Percentiles rank a stretch among this genome's conserved stretches.
These are phyloP conservation scores for Labeo rohita DNA, from an alignment of 2,113 vertebrate species.

Conservation along the genomic window DNA sequence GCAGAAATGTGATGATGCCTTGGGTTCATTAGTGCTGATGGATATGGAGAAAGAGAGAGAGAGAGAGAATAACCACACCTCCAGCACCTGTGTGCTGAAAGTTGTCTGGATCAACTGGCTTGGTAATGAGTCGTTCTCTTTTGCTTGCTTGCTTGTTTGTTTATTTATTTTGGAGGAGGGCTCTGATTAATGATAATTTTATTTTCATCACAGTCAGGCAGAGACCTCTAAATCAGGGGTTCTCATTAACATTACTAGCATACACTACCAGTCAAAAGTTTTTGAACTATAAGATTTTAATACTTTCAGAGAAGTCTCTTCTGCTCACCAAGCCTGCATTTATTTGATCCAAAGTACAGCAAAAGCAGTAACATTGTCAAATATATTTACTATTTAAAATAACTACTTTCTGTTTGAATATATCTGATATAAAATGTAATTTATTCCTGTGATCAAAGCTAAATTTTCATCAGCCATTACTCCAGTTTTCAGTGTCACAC, in stretches of 20 bases:
- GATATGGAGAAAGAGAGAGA: constrained; percentile 38
- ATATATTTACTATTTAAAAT: no score
- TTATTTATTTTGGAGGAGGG: neutral
- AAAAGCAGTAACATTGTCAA: no score
- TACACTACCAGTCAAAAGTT: no score
- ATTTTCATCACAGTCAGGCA: neutral
- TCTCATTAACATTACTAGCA: neutral
- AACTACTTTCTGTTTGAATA: no score
- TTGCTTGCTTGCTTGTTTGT: neutral
- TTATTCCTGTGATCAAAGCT: no score
- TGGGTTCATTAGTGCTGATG: constrained; percentile 48
- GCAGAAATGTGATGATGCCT: constrained; percentile 57
- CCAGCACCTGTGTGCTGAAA: neutral
- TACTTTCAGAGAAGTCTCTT: no score
- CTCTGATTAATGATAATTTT: neutral
- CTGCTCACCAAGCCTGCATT: no score
- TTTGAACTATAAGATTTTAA: no score
- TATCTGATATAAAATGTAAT: no score
- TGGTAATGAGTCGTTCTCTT: neutral
- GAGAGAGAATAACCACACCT: neutral
- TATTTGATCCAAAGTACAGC: no score
- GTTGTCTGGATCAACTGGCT: constrained; percentile 2
- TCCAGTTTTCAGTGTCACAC: no score
- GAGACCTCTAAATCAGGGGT: neutral
- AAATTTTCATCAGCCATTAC: no score